phyloP scores from a whole-genome alignment of 2,113 vertebrate species.

The Megaceryle torquata region DNA sequence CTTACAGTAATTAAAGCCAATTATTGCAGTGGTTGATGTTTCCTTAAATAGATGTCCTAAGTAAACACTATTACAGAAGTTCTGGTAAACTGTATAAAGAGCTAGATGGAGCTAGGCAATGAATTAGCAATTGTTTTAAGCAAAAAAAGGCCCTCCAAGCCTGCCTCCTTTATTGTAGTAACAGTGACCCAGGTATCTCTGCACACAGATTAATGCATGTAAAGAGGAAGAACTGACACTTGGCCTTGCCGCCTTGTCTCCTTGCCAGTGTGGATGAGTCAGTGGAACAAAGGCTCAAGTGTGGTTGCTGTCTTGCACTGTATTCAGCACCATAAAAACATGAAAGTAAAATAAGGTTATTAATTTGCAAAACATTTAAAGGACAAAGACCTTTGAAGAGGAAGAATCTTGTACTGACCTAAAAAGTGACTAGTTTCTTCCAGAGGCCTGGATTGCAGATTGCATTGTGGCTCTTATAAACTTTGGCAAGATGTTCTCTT shows the following conservation, averaged over 20 bases:
- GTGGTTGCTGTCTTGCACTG: background rate
- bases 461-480: background rate
- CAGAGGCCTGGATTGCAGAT: background rate
- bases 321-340: background rate
- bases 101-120: background rate
- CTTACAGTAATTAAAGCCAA: background rate
- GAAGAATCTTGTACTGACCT: background rate
- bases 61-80: background rate
- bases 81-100: background rate
- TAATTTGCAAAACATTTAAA: background rate
- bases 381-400: background rate
- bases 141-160: background rate
- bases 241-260: background rate
- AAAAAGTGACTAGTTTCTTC: background rate
- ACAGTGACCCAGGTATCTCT: background rate
- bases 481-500: background rate
- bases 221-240: background rate
- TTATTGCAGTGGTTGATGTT: background rate
- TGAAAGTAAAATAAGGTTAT: background rate
- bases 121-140: background rate
- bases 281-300: background rate
- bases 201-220: background rate
- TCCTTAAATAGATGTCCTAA: background rate
- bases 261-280: background rate
- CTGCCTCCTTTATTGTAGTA: background rate